Percentiles rank a stretch among this genome's conserved stretches.
phyloP scores from a whole-genome alignment of 2,113 vertebrate genomes.

The Furnarius figulus region DNA sequence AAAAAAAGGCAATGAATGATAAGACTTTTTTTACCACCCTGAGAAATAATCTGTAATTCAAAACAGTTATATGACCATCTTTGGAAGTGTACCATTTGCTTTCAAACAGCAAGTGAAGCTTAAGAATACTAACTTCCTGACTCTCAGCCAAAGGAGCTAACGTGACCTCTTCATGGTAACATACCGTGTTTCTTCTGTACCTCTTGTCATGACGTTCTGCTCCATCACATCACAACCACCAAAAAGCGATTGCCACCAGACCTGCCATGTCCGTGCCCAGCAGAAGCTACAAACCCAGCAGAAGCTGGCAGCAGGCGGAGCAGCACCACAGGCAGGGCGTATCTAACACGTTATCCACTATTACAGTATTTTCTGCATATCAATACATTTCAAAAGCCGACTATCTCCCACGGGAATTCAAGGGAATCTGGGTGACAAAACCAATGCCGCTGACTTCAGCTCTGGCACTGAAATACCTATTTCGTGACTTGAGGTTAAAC shows the following conservation, averaged over 20 bases:
- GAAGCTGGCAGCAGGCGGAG: neutral
- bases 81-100: neutral
- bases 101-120: neutral
- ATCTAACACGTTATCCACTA: neutral
- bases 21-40: neutral
- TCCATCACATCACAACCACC: neutral
- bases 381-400: neutral
- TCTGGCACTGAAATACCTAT: neutral
- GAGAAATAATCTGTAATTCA: neutral
- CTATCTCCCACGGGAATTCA: neutral
- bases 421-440: neutral
- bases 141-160: neutral
- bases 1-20: neutral
- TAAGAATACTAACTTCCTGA: neutral
- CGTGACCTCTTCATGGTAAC: accelerated
- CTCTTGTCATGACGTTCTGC: neutral
- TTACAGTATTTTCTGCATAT: neutral
- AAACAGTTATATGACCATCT: neutral
- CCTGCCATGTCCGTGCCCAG: neutral
- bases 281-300: neutral
- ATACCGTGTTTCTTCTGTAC: accelerated
- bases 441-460: neutral
- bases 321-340: neutral
- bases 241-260: neutral
- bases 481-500: neutral